Percentiles rank a stretch among this genome's conserved stretches.
phyloP scores from a whole-genome alignment of 2,113 vertebrate genomes.

The Brachypteracias leptosomus region DNA sequence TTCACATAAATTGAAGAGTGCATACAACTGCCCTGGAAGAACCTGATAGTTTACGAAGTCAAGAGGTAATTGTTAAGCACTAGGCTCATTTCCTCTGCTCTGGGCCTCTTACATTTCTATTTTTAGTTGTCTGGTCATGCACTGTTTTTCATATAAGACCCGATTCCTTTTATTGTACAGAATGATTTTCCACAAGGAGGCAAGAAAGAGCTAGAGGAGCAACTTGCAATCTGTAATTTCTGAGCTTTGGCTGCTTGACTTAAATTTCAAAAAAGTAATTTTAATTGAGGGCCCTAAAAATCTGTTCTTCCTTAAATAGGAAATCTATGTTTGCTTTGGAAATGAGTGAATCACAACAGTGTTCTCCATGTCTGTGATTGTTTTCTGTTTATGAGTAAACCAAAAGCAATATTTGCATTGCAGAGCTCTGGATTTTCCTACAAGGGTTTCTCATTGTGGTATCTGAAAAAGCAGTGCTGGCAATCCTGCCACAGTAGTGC shows the following conservation, averaged over 20 bases:
- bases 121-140: neutral
- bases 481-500: neutral
- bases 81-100: neutral
- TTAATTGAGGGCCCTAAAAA: neutral
- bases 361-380: neutral
- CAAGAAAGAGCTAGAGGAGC: neutral
- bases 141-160: neutral
- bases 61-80: neutral
- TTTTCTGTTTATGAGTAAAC: conserved; percentile 28
- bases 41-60: neutral
- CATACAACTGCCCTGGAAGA: neutral
- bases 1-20: neutral
- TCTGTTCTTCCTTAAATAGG: neutral
- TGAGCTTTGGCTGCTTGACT: neutral
- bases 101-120: neutral
- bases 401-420: neutral
- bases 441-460: neutral
- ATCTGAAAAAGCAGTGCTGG: neutral
- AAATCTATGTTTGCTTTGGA: conserved; percentile 24
- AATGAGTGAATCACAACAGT: neutral
- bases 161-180: neutral
- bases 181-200: neutral
- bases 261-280: neutral
- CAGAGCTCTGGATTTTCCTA: neutral
- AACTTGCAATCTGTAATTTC: conserved; percentile 34